phyloP scores from a whole-genome alignment of 2,113 vertebrate genomes.

The Oenanthe melanoleuca region DNA sequence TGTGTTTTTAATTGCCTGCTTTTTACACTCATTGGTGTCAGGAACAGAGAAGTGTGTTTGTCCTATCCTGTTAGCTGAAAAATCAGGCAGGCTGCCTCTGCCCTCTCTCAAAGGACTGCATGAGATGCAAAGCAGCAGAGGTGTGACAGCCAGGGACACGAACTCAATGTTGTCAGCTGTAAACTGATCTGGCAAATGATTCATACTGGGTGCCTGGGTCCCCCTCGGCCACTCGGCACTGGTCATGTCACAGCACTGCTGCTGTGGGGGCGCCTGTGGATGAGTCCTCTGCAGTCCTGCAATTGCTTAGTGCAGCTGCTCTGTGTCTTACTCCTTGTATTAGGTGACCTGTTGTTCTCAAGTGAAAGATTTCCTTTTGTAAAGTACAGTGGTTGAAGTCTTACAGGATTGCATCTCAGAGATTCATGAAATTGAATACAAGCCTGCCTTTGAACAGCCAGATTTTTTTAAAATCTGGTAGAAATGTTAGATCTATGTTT shows the following conservation, averaged over 20 bases:
- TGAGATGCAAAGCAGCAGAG: neutral
- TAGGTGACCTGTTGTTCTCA: neutral
- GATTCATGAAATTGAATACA: neutral
- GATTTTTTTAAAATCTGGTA: neutral
- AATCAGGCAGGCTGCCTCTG: neutral
- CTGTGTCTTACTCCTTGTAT: neutral
- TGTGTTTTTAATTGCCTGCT: neutral
- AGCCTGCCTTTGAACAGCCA: neutral
- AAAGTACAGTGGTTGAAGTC: neutral
- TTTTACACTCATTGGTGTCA: neutral
- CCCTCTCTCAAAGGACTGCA: neutral
- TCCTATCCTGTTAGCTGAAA: neutral
- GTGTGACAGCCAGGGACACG: neutral
- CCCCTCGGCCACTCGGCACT: rapidly evolving
- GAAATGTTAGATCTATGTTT: neutral
- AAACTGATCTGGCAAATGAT: neutral
- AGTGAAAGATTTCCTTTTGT: neutral
- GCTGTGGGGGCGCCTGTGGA: neutral
- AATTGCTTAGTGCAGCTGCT: neutral
- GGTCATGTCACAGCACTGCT: rapidly evolving
- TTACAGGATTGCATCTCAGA: neutral
- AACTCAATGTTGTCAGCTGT: neutral
- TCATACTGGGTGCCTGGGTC: rapidly evolving
- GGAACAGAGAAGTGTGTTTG: neutral
- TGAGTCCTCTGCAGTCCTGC: neutral